Conservation (phyloP, 1,140 invertebrate genomes). For the Drosophila kepulauana region DNA sequence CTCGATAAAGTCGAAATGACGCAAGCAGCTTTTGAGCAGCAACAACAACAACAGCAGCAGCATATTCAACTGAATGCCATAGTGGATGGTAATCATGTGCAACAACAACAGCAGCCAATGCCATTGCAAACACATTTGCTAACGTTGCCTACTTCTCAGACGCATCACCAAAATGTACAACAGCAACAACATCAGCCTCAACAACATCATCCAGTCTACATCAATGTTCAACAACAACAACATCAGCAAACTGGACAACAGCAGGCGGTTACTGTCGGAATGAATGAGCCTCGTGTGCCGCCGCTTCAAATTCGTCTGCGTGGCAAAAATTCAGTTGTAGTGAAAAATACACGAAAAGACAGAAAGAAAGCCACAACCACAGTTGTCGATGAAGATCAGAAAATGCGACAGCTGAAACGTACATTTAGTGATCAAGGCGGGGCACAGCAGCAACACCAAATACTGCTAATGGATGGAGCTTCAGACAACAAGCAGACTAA, state of each 20-base stretch:
- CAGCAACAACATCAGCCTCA: constrained; percentile 33
- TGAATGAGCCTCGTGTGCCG: constrained; percentile 92
- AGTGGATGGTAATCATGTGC: constrained; percentile 49
- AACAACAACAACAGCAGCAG: constrained; percentile 85
- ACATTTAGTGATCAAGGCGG: constrained; percentile 59
- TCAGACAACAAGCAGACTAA: constrained; percentile 61
- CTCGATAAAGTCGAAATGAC: constrained; percentile 92
- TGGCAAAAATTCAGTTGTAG: constrained; percentile 94
- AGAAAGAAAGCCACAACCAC: constrained; percentile 86
- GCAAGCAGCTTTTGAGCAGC: constrained; percentile 89
- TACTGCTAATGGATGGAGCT: constrained; percentile 27
- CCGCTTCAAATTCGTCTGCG: constrained; percentile 95
- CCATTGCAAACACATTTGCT: constrained; percentile 59
- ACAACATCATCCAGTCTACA: constrained; percentile 43
- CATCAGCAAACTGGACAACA: constrained; percentile 58
- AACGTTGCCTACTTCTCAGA: constrained; percentile 36
- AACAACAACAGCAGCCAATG: constrained; percentile 54
- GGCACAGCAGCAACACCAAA: constrained; percentile 44
- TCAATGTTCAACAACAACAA: constrained; percentile 61
- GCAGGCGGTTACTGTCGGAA: constrained; percentile 61
- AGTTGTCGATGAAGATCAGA: constrained; percentile 39
- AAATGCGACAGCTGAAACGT: constrained; percentile 57
- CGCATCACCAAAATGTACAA: constrained; percentile 39
- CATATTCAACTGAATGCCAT: constrained; percentile 53
- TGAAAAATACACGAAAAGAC: constrained; percentile 92